Evolutionary conservation across 2,113 vertebrate species (phyloP), one percentile per base, ranked within the genome.

Genomic region (Neofelis nebulosa): DNA sequence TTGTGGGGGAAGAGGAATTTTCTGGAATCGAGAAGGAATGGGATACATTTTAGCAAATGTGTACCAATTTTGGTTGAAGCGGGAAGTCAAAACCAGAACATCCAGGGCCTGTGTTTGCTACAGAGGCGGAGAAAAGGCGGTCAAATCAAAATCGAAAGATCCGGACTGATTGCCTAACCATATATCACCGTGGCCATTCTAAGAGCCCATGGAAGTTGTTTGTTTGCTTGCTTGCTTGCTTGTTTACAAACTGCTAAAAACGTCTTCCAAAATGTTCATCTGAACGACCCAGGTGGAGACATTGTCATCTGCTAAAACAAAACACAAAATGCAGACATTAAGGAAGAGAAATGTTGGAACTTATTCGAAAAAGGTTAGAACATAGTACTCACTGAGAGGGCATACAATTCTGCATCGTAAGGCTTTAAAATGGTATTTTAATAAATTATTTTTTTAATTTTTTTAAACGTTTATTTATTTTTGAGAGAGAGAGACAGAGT

Each of bases 351-450:
- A 55, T 15, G 7, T 25, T 25, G 11, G 25, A 45, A 61, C 41
- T 52, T 33, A 55, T 31, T 36, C 52, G 29, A 27, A 9, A 38
- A 71, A 2, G 7, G 5, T 14, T 1, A 88, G 38, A 41, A 14
- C 15, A 2, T 0, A 15, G 23, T 3, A 4, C 31, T 65, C 8
- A 33, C 1, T n/a, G 14, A 48, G 3, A 31, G 12, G 8, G 1
- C 3, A 4, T 16, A 9, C 19, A 74, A 55, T 50, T 15, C 33
- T 8, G 16, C 52, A 55, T 41, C 48, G 11, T 2, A 10, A 68
- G 61, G 19, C 38, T 78, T 74, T 71, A 66, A 61, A 80, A 3
- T 41, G 13, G 4, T 29, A 36, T 66, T 74, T 88, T 36, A 66
- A 15, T 31, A 80, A 57, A 48, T n/a, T 29, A 27, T 61, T 52